A percentile compares a stretch with the other conserved stretches of the same genome.
phyloP scores from a whole-genome alignment of 2,888 invertebrate genomes.

The Dioctria linearis region DNA sequence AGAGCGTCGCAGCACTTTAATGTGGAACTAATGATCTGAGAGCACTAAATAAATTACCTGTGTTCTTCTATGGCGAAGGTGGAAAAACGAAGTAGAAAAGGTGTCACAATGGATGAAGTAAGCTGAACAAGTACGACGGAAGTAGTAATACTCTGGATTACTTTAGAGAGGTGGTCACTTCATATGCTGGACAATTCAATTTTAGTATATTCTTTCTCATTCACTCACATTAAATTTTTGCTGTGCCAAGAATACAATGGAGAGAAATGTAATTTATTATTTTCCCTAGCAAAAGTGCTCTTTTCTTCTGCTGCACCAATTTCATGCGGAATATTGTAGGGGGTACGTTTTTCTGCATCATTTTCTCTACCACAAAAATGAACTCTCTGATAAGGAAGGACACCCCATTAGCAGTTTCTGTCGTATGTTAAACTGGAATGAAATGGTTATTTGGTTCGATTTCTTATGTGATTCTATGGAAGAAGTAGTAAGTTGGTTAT shows the following conservation, averaged over 20 bases:
- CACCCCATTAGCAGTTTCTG: background rate
- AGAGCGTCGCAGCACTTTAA: constrained; percentile 42
- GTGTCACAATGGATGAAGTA: constrained; percentile 39
- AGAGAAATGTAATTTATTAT: constrained; percentile 7
- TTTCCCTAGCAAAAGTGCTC: background rate
- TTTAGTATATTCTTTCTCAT: background rate
- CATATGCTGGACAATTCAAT: constrained; percentile 37
- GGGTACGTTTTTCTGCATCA: background rate
- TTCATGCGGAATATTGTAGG: background rate
- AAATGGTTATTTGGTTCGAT: background rate
- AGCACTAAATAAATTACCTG: constrained; percentile 55
- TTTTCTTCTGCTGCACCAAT: background rate
- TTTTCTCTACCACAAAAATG: background rate
- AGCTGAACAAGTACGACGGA: constrained; percentile 14
- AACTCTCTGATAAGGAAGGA: background rate
- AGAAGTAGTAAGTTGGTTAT: too few relatives aligned
- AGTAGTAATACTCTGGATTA: constrained; percentile 39
- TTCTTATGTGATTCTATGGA: too few relatives aligned
- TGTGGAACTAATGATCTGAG: constrained; percentile 56
- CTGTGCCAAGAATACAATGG: background rate
- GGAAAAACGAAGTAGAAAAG: constrained; percentile 25
- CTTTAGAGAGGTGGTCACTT: constrained; percentile 32
- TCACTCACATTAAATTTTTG: too few relatives aligned
- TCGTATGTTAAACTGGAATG: background rate
- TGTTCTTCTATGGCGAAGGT: background rate